A percentile compares a stretch with the other conserved stretches of the same genome.
These are phyloP conservation scores for Aegithalos caudatus DNA, from an alignment of 2,113 vertebrate species.

Conservation along the genomic window DNA sequence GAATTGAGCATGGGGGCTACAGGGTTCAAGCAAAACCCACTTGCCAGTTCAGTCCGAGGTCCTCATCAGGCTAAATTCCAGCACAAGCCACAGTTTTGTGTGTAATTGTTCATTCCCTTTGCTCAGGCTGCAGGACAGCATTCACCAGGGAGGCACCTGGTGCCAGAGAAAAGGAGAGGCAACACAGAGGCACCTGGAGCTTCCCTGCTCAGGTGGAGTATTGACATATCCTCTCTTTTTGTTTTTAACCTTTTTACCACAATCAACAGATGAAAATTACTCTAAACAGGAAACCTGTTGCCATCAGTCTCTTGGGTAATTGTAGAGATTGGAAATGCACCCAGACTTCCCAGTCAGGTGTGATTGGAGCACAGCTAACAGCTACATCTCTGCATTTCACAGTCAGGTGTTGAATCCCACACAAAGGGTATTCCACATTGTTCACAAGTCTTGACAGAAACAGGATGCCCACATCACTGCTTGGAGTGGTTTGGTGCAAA, in stretches of 20 bases:
- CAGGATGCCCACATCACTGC: neutral
- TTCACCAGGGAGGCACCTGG: neutral
- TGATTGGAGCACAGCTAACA: neutral
- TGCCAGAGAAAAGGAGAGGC: neutral
- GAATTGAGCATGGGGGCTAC: neutral
- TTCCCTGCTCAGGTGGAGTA: accelerated
- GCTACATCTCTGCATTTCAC: too few relatives aligned
- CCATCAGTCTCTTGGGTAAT: neutral
- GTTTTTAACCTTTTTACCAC: neutral
- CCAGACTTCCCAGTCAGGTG: neutral
- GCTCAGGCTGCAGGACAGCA: neutral
- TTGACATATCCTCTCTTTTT: neutral
- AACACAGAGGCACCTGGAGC: neutral
- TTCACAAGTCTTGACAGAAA: neutral
- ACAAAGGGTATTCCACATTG: accelerated
- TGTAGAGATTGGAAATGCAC: neutral
- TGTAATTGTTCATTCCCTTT: neutral
- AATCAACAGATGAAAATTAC: neutral
- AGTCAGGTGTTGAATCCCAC: neutral
- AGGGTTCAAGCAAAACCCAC: neutral
- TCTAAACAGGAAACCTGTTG: neutral
- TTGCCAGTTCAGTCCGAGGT: constrained; percentile 29
- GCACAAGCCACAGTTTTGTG: accelerated
- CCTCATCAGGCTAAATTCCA: neutral
- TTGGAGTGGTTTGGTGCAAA: neutral